Percentiles rank a stretch among this genome's conserved stretches.
phyloP scores from a whole-genome alignment of 1,140 invertebrate species.

The Hetaerina americana region DNA sequence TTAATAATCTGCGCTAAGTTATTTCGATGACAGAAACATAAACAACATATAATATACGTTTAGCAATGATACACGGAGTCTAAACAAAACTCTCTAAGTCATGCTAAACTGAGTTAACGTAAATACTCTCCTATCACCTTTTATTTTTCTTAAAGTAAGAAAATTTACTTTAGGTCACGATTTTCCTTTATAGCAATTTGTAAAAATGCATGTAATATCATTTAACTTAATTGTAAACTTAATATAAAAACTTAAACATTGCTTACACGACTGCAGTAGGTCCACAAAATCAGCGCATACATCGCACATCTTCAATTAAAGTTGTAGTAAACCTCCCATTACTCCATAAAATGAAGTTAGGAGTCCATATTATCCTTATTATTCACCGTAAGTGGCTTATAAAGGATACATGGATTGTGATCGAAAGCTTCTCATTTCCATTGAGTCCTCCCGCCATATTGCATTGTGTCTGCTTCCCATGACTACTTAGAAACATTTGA shows the following conservation, averaged over 20 bases:
- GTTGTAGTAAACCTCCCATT: conserved; percentile 10
- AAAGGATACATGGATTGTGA: not conserved
- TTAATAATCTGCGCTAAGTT: too few relatives aligned
- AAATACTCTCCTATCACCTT: too few relatives aligned
- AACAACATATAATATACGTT: too few relatives aligned
- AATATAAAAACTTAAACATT: not conserved
- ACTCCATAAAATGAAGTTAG: not conserved
- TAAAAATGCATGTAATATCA: too few relatives aligned
- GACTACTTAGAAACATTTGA: not conserved
- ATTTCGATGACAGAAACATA: too few relatives aligned
- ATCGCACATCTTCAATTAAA: conserved; percentile 50
- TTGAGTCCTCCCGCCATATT: conserved; percentile 8
- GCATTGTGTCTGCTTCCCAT: conserved; percentile 4
- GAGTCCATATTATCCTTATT: not conserved
- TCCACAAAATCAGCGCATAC: conserved; percentile 65
- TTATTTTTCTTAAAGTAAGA: too few relatives aligned
- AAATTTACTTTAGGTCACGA: too few relatives aligned
- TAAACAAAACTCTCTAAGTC: too few relatives aligned
- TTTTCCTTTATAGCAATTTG: too few relatives aligned
- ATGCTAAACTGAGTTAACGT: too few relatives aligned
- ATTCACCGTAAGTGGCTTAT: not conserved
- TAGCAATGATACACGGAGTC: too few relatives aligned
- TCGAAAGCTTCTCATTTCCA: not conserved
- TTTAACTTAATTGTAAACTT: not conserved
- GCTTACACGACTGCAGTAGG: conserved; percentile 62